Evolutionary conservation across 2,797 vertebrate species (phyloP), one percentile per base, ranked within the genome.

Genomic region (Ambastaia sidthimunki): DNA sequence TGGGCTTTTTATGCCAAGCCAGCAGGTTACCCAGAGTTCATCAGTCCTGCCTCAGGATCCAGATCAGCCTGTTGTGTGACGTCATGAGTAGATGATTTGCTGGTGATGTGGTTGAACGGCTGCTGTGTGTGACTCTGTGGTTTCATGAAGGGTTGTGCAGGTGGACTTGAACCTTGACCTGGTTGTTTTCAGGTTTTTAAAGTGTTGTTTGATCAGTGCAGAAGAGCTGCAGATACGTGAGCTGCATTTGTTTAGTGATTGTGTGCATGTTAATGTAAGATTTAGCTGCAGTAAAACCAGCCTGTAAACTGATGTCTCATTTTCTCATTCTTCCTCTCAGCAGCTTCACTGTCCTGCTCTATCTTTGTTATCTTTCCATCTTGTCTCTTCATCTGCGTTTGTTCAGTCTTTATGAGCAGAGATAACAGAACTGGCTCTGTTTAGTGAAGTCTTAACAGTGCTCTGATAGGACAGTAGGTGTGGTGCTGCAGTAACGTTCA

Each of bases 1-100:
- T 57, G 48, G 69, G 72, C 72, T 23, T 60, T 28, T 57, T 60
- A 83, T 89, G 86, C 89, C 81, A 86, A 85, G 80, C 71, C 31
- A 18, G 55, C 78, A 80, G 89, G 88, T 90, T 90, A 90, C 84
- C 80, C 77, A 87, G 75, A 91, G 91, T 91, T 91, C 90, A 90
- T 16, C 16, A 44, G 85, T 90, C 87, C 86, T 57, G 76, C 84
- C 86, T 74, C 81, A 80, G 85, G 84, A 81, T 78, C 76, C 50
- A 74, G 15, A 50, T 52, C 73, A 48, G 73, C 73, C 76, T 69
- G 34, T 66, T 31, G 31, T 31, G 31, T 4, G 69, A 87, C 71
- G 85, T 84, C 81, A 88, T 88, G 87, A 83, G 89, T 84, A 48
- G 82, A 84, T 41, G 75, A 85, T 80, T 80, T 63, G 65, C 76